These are phyloP conservation scores for Mastomys natalensis DNA, from an alignment of 2,113 vertebrate genomes.

Conservation along the genomic window DNA sequence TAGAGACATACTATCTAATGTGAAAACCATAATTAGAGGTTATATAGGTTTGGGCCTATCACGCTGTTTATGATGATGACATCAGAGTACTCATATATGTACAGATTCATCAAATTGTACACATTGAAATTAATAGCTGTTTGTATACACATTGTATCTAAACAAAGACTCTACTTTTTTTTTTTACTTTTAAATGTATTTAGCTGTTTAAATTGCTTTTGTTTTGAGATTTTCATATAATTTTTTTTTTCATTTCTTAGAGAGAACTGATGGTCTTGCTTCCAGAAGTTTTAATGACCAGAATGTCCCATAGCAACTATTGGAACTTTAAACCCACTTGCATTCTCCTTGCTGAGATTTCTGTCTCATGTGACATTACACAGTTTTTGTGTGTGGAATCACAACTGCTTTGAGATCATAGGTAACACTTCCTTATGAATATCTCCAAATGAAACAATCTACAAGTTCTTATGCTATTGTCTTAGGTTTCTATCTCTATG, in stretches of 20 bases:
- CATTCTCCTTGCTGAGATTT: background rate
- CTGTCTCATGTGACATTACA: background rate
- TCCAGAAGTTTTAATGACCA: background rate
- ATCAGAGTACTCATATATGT: background rate
- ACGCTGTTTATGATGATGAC: background rate
- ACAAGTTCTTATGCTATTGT: background rate
- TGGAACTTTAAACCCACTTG: background rate
- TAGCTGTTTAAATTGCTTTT: background rate
- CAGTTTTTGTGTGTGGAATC: background rate
- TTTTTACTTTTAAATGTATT: background rate
- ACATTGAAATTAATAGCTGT: background rate
- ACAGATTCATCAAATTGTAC: background rate
- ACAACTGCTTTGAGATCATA: background rate
- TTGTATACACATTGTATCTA: background rate
- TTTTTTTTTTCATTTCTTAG: background rate
- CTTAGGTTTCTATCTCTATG: background rate
- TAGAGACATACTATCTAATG: background rate
- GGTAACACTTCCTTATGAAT: background rate
- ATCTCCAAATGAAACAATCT: background rate
- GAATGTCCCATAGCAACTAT: background rate
- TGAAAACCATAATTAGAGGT: too few relatives aligned
- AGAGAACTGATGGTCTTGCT: background rate
- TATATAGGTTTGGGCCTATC: background rate
- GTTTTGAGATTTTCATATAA: background rate
- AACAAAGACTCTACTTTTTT: background rate